Percentiles rank a stretch among this genome's conserved stretches.
Conservation (phyloP, 2,113 vertebrate species). For the Thunnus thynnus region DNA sequence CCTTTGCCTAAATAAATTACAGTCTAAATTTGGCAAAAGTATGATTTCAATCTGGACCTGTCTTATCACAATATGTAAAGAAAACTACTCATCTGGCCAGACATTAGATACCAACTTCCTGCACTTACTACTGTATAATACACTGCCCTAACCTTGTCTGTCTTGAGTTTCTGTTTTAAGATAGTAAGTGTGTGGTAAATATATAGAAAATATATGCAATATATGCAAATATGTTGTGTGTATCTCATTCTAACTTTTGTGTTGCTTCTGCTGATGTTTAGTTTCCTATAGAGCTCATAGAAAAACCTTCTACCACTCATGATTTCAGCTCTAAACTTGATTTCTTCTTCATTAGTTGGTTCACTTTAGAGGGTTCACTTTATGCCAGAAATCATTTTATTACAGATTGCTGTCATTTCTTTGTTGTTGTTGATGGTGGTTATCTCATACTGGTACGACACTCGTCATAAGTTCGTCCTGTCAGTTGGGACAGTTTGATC, state of each 20-base stretch:
- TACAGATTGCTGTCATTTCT: not conserved
- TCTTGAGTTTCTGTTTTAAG: too few species aligned
- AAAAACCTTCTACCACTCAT: not conserved
- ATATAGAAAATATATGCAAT: too few species aligned
- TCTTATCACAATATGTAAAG: not conserved
- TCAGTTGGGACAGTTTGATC: constrained; percentile 25
- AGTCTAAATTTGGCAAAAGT: too few species aligned
- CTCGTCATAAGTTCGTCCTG: constrained; percentile 25
- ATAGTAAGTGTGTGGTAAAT: too few species aligned
- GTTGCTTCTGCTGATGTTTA: not conserved
- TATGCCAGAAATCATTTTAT: not conserved
- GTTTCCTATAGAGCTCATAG: too few species aligned
- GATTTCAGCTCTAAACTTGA: not conserved
- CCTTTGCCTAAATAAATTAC: too few species aligned
- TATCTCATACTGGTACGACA: not conserved
- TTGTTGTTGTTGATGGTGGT: not conserved
- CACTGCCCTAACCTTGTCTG: too few species aligned
- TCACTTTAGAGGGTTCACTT: too few species aligned
- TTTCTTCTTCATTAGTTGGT: not conserved
- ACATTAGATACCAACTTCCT: not conserved
- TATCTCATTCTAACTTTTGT: too few species aligned
- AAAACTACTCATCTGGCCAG: not conserved
- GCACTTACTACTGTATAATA: too few species aligned
- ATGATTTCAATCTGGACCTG: too few species aligned
- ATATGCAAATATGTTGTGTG: too few species aligned